Base-by-base conservation (phyloP, 1,140 invertebrate species). In the Scaptomyza hsui region DNA sequence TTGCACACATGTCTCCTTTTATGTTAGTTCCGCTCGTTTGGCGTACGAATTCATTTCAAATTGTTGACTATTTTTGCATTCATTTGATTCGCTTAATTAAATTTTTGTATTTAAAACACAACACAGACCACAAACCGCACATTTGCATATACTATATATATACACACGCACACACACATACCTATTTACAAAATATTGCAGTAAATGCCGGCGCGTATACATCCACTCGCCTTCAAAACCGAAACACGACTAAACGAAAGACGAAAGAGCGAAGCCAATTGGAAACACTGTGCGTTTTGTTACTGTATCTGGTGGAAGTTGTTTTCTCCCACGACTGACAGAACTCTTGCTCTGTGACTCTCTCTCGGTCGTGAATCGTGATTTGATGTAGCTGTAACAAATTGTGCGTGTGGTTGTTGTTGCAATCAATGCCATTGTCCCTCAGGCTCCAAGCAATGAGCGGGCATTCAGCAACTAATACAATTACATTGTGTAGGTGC, bases 221-320 rank as follows among this genome's bases (percentile, higher is more conserved):
- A 42, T 69, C 35, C n/a, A 24, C 32, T 42, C 44, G 67, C 44
- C 18, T 70, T 26, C 44, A 44, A 49, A 60, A 70, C 52, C 44
- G 60, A 70, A 70, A 70, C 67, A 64, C 60, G 60, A 70, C 67
- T 70, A 61, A 70, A 29, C 32, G n/a, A 3, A 21, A 48, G 44
- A 29, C 32, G n/a, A 3, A 21, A 48, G 44, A 48, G 47, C 37
- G 47, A 48, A 16, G 59, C 59, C 29, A 69, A 69, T 63, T 67
- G 55, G 53, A 49, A 44, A 51, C 47, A 29, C 10, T 49, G 44
- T 37, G 32, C 32, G 32, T n/a, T 35, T 42, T 57, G 52, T 49
- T 57, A 67, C 53, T 59, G 63, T 55, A 21, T 35, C 45, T 63
- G 60, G 51, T 56, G 67, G 60, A 64, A 56, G 32, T 55, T 44